Conservation (phyloP, 30 jellyfish, hydroid and myxozoan genomes). For the Cassiopea xamachana region DNA sequence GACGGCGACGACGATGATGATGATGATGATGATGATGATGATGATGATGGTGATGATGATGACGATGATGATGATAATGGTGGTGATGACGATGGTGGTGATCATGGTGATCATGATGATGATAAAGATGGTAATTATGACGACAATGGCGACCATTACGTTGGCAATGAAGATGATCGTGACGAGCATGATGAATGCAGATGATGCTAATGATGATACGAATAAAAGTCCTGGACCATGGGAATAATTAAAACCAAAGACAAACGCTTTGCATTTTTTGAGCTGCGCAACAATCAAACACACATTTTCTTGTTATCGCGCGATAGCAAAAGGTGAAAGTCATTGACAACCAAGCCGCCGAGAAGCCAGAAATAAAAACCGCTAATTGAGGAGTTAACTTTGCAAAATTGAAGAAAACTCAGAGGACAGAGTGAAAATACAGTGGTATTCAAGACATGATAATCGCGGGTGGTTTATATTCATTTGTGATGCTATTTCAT, state of each 20-base stretch:
- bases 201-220: neutral
- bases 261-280: neutral
- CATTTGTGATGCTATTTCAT: slow-evolving; percentile 3
- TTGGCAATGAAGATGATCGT: neutral
- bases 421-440: neutral
- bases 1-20: neutral
- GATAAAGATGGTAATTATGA: neutral
- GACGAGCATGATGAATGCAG: neutral
- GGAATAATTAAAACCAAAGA: neutral
- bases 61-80: neutral
- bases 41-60: neutral
- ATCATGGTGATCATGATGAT: neutral
- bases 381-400: neutral
- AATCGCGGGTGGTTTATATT: slow-evolving; percentile 19
- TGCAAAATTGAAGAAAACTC: neutral
- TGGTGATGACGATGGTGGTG: neutral
- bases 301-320: neutral
- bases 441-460: neutral
- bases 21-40: neutral
- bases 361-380: neutral
- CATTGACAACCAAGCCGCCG: neutral
- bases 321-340: neutral
- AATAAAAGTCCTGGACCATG: neutral
- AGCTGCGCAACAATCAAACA: neutral
- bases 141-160: neutral